phyloP scores from a whole-genome alignment of 2,797 vertebrate genomes.

The Cyprinella venusta region DNA sequence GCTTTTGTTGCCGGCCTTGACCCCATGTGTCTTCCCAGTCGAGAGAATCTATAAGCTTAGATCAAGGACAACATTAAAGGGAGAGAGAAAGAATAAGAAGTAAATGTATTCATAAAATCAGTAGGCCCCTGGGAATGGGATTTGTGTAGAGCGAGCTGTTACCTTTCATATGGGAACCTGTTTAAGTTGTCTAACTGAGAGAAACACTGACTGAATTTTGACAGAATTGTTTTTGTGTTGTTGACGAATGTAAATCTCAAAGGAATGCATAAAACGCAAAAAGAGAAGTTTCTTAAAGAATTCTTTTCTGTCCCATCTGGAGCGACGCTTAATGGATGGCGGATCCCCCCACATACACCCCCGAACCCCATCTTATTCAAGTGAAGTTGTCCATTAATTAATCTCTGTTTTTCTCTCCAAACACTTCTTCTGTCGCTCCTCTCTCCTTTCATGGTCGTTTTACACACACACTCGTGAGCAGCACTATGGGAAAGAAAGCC shows the following conservation, averaged over 20 bases:
- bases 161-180: conserved; percentile 54
- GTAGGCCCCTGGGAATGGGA: conserved; percentile 78
- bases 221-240: conserved; percentile 1
- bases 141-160: conserved; percentile 83
- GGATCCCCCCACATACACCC: conserved; percentile 2
- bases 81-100: conserved; percentile 38
- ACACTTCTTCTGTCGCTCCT: conserved; percentile 56
- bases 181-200: conserved; percentile 40
- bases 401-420: conserved; percentile 67
- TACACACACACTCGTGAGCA: conserved; percentile 62
- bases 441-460: conserved; percentile 58
- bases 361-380: conserved; percentile 46
- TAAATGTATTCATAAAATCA: conserved; percentile 81
- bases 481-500: conserved; percentile 63
- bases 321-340: neutral
- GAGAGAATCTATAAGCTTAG: conserved; percentile 83
- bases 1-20: conserved; percentile 85
- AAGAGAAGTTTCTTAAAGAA: neutral
- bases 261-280: neutral
- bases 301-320: conserved; percentile 27
- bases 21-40: conserved; percentile 80
- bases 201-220: neutral
- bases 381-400: conserved; percentile 67
- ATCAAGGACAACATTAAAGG: conserved; percentile 78
- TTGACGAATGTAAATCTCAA: neutral